These are phyloP conservation scores for Sisor rabdophorus DNA, from an alignment of 2,113 vertebrate genomes.

Conservation along the genomic window DNA sequence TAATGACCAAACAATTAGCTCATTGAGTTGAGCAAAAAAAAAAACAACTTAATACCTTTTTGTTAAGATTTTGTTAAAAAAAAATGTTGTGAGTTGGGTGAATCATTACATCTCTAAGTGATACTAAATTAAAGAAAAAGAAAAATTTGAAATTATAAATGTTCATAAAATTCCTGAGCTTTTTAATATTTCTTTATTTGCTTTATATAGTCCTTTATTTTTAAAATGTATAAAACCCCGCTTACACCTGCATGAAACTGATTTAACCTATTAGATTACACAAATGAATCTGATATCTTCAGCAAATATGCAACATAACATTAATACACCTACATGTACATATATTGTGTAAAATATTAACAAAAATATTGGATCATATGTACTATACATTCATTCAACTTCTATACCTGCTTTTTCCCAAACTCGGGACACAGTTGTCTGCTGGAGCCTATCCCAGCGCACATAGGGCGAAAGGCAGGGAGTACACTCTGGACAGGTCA, in stretches of 20 bases:
- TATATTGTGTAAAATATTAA: neutral
- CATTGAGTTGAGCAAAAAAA: too few relatives aligned
- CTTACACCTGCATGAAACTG: neutral
- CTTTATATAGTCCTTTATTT: neutral
- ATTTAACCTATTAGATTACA: neutral
- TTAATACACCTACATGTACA: neutral
- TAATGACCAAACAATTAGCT: too few relatives aligned
- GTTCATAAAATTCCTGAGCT: neutral
- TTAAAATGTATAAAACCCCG: neutral
- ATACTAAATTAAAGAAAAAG: neutral
- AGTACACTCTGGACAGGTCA: too few relatives aligned
- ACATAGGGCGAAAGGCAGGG: too few relatives aligned
- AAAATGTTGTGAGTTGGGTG: too few relatives aligned
- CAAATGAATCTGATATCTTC: neutral
- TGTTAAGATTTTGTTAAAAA: too few relatives aligned
- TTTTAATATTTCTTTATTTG: neutral
- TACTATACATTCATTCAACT: too few relatives aligned
- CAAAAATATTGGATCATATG: neutral
- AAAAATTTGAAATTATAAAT: neutral
- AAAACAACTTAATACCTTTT: too few relatives aligned
- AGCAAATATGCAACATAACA: neutral
- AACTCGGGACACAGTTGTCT: too few relatives aligned
- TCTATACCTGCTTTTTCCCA: too few relatives aligned
- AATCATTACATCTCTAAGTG: too few relatives aligned
- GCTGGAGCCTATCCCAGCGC: too few relatives aligned